Evolutionary conservation across 2,113 vertebrate species (phyloP), one percentile per base, ranked within the genome.

Genomic region (Cyanoliseus patagonus): DNA sequence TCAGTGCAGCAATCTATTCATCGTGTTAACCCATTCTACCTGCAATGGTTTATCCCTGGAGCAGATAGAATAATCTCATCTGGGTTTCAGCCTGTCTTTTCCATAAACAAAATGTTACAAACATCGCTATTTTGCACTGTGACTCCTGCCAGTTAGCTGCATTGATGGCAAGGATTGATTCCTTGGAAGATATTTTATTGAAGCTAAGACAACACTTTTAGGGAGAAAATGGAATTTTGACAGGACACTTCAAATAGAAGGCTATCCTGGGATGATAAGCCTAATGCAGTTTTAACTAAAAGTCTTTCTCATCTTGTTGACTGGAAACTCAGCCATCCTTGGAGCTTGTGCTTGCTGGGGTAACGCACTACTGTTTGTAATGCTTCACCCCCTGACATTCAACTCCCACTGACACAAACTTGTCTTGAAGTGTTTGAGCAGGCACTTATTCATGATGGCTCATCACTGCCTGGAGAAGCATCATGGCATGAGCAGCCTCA

Each of bases 351-450:
- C 10, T 27, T 69, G 19, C 55, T 30, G 63, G 10, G 33, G 63
- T 22, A 53, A 42, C 6, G 11, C 24, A 33, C 6, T 30, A 20
- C n/a, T 28, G 10, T 33, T 66, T 27, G 17, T 44, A 69, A 52
- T 0, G 0, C 27, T 33, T 85, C 37, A 59, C 57, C 4, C 27
- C 13, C 25, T 1, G 2, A 0, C 0, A 7, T 3, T 17, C 27
- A 80, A 14, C 19, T 20, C 3, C n/a, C 2, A 1, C 11, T 22
- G 33, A 35, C 52, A 22, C 20, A 15, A 4, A 9, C 37, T 64
- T 22, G 22, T 35, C 35, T 78, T 15, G 44, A 0, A 1, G 49
- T 1, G 1, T 31, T 78, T 74, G 64, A n/a, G 49, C 33, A 14
- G n/a, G 62, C 47, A 13, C 17, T 49, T 5, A 6, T 13, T 51